Base-by-base conservation (phyloP, 1,140 invertebrate genomes). In the Ceratitis capitata region DNA sequence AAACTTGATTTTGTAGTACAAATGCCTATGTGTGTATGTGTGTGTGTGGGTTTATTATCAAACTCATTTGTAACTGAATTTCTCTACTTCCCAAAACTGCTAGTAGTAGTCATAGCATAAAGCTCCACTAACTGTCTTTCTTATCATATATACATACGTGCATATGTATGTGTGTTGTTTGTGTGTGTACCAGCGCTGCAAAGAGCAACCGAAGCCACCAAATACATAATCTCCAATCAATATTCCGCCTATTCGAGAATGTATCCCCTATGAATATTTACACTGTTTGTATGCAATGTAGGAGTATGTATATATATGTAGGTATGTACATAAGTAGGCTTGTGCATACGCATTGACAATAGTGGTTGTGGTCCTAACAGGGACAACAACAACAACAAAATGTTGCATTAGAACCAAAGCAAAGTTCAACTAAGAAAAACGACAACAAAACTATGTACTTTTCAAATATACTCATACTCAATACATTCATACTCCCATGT, bases 191-290 rank as follows among this genome's bases (percentile, higher is more conserved):
- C 26, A 16, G 39, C 56, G 7, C 58, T 39, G 35, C 51, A 74
- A 14, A 83, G 49, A 0, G 4, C 23, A 23, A 35, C 26, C 47
- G n/a, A 26, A 83, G 23, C 47, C 19, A 42, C 82, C 82, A 53
- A 58, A 58, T 58, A 83, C 82, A 83, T 83, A 83, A 83, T 83
- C n/a, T 83, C 26, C 16, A 83, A 83, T 83, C 82, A 83, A 83
- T 83, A 83, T n/a, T 53, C n/a, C 16, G 19, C 9, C 32, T 32
- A 51, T 53, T 83, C 35, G 82, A 23, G 26, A 61, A 61, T 32
- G 58, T 29, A 61, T 61, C 58, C 58, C 58, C 29, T 14, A 32
- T 61, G 23, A 56, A 61, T 32, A 61, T 61, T 32, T 74, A 35
- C 5, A 19, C 16, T 74, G 19, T 29, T 2, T 42, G 35, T 39